Percentiles rank a stretch among this genome's conserved stretches.
Evolutionary conservation across 1,140 invertebrate species (phyloP).

Genomic region (Pseudomyrmex cubaensis): DNA sequence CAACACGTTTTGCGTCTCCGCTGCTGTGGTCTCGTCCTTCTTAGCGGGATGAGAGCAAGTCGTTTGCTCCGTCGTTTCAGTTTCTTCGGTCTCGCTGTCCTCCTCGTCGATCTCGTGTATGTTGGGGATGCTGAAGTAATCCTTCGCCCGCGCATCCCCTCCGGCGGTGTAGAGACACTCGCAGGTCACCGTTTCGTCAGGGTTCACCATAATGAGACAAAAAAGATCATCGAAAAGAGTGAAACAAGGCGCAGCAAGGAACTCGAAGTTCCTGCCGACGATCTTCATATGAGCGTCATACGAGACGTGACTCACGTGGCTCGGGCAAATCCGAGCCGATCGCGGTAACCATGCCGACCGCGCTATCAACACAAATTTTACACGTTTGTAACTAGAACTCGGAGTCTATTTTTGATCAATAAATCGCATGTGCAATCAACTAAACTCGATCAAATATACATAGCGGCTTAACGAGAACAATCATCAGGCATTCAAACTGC

Average conservation of each 20-base stretch:
- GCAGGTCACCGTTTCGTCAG: conserved; percentile 13
- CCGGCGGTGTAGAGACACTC: conserved; percentile 29
- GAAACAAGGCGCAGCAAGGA: background rate
- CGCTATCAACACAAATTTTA: conserved; percentile 42
- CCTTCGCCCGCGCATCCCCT: conserved; percentile 14
- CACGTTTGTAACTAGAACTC: background rate
- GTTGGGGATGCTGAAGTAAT: conserved; percentile 39
- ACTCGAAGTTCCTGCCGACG: background rate
- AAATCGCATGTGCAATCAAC: conserved; percentile 3
- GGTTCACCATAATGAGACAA: background rate
- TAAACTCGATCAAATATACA: background rate
- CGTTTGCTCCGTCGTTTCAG: background rate
- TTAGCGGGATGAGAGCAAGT: background rate
- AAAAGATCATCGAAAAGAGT: background rate
- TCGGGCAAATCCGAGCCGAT: background rate
- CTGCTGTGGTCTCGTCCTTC: background rate
- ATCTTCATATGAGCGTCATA: background rate
- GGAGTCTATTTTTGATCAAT: background rate
- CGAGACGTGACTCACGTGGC: conserved; percentile 6
- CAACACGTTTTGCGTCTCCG: background rate
- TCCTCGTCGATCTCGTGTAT: conserved; percentile 68
- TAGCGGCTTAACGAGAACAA: no score
- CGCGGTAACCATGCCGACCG: conserved; percentile 59
- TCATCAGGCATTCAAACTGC: no score
- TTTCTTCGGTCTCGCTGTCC: conserved; percentile 61